These are phyloP conservation scores for Sphaeramia orbicularis DNA, from an alignment of 2,797 vertebrate species.

Conservation along the genomic window DNA sequence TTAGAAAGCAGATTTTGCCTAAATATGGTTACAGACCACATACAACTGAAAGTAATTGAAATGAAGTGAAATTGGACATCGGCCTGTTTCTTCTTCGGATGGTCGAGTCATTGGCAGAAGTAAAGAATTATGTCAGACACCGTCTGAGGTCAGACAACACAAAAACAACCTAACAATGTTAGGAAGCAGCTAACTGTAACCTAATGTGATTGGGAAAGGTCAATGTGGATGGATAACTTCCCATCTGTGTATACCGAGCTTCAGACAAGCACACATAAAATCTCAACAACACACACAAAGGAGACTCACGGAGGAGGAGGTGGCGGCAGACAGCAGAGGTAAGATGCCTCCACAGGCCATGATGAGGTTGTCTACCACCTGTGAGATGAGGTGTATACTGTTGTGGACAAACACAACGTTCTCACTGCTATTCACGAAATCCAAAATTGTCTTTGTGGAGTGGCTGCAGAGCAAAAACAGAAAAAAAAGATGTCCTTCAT, in stretches of 20 bases:
- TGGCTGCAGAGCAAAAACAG: constrained; percentile 83
- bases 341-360: constrained; percentile 98
- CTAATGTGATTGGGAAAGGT: constrained; percentile 83
- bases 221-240: constrained; percentile 76
- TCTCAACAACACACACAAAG: constrained; percentile 1
- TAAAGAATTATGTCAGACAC: constrained; percentile 54
- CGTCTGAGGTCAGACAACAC: constrained; percentile 61
- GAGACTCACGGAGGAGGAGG: constrained; percentile 88
- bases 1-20: constrained; percentile 31
- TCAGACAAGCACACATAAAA: constrained; percentile 13
- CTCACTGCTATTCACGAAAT: constrained; percentile 99
- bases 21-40: constrained; percentile 43
- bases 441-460: constrained; percentile 97
- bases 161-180: constrained; percentile 78
- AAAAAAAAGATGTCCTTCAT: neutral
- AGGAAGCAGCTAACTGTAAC: constrained; percentile 69
- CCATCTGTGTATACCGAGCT: constrained; percentile 25
- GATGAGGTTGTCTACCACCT: constrained; percentile 98
- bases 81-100: constrained; percentile 21
- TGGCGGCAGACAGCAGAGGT: constrained; percentile 96
- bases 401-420: constrained; percentile 98
- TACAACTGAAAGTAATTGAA: constrained; percentile 35
- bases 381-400: constrained; percentile 97
- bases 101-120: constrained; percentile 45
- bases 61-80: constrained; percentile 52